phyloP scores from a whole-genome alignment of 2,797 vertebrate genomes.

The Danio choprae region DNA sequence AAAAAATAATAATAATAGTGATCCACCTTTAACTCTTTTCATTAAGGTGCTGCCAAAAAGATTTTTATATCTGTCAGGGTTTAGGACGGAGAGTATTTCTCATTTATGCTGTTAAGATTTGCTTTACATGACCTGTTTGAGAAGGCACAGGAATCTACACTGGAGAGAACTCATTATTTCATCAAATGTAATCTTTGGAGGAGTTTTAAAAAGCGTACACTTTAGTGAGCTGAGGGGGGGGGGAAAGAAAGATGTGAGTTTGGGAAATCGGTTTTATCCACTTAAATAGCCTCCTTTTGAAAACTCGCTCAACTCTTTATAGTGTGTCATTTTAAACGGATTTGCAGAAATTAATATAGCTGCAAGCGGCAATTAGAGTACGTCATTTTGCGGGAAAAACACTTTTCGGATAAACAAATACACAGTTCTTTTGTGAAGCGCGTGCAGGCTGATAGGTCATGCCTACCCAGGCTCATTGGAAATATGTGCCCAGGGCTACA shows the following conservation, averaged over 20 bases:
- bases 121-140: conserved; percentile 7
- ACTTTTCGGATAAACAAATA: too few relatives aligned
- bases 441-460: too few relatives aligned
- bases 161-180: conserved; percentile 11
- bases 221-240: not conserved
- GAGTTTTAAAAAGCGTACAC: not conserved
- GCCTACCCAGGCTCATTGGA: too few relatives aligned
- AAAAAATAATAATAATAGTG: conserved; percentile 1
- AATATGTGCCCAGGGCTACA: too few relatives aligned
- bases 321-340: not conserved
- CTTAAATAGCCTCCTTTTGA: not conserved
- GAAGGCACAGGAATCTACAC: conserved; percentile 3
- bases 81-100: conserved; percentile 3
- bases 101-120: conserved; percentile 5
- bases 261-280: not conserved
- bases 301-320: not conserved
- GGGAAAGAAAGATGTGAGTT: not conserved
- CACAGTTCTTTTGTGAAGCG: too few relatives aligned
- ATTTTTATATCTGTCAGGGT: not conserved
- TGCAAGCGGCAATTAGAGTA: not conserved
- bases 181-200: not conserved
- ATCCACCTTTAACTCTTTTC: conserved; percentile 31
- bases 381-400: too few relatives aligned
- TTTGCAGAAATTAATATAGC: not conserved
- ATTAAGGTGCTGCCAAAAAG: conserved; percentile 24